Percentiles rank a stretch among this genome's conserved stretches.
Conservation (phyloP, 2,797 vertebrate species). For the Ptychobarbus kaznakovi region DNA sequence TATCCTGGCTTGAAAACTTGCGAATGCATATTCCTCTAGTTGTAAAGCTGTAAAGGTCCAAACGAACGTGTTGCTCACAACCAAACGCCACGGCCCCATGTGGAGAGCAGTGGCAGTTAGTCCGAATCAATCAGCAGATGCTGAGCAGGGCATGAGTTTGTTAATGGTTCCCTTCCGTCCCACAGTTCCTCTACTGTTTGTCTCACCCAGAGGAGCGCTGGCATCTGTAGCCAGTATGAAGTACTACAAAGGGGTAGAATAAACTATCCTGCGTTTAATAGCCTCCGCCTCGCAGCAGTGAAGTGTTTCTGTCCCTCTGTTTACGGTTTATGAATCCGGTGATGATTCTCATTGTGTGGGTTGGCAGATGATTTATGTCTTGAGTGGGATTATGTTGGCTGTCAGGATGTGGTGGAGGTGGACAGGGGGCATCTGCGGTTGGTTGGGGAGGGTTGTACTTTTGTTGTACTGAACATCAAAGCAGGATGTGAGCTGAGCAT, state of each 20-base stretch:
- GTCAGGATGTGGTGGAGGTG: conserved; percentile 47
- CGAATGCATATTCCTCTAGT: background rate
- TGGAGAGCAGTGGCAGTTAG: conserved; percentile 22
- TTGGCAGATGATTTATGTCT: conserved; percentile 48
- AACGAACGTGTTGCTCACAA: background rate
- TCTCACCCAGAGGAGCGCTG: conserved; percentile 32
- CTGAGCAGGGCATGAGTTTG: conserved; percentile 22
- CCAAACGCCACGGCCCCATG: background rate
- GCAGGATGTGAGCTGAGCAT: conserved; percentile 22
- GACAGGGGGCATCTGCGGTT: conserved; percentile 29
- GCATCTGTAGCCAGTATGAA: conserved; percentile 42
- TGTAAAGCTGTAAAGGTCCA: conserved; percentile 6
- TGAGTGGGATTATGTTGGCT: conserved; percentile 26
- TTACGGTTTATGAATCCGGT: conserved; percentile 53
- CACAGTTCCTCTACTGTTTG: conserved; percentile 17
- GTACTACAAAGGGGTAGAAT: conserved; percentile 34
- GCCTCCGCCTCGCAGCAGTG: conserved; percentile 16
- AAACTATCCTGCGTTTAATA: conserved; percentile 24
- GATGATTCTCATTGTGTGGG: conserved; percentile 41
- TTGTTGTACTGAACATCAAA: conserved; percentile 54
- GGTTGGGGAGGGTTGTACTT: conserved; percentile 37
- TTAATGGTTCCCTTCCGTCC: conserved; percentile 33
- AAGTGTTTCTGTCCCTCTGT: conserved; percentile 50
- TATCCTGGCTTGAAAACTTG: background rate
- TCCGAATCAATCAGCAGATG: conserved; percentile 40